Evolutionary conservation across 2,113 vertebrate species (phyloP), one percentile per base, ranked within the genome.

Genomic region (Etheostoma spectabile): DNA sequence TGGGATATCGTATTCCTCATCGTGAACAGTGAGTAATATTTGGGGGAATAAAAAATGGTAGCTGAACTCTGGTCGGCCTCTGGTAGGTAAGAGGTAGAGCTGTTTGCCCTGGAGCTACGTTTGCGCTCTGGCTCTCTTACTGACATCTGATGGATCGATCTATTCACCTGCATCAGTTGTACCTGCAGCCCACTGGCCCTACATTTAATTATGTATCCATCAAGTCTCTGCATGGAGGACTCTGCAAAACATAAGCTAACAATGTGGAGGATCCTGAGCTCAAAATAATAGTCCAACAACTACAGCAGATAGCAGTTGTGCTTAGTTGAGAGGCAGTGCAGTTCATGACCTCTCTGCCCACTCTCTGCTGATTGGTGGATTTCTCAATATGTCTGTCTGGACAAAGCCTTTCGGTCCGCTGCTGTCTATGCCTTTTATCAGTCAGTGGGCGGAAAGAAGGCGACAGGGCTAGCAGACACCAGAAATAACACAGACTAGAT

Each of bases 401-500:
- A 88, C 88, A 87, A 89, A 93, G 81, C 77, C 74, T 80, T 85
- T 88, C 30, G 69, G 63, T 71, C 45, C 2, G 57, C 84, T 66
- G 56, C 85, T 77, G 88, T 83, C 89, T 82, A 77, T 66, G 82
- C 82, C 89, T 86, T 91, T 91, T 92, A 88, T 88, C 78, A 88
- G 86, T 60, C 81, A 81, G 89, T 88, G 90, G 90, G 92, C 63
- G 66, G 90, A 90, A 86, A 84, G 67, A 87, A 33, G 80, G 84
- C 24, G 63, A 88, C 79, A 62, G 77, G 24, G 82, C 72, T 75
- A 87, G 84, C 90, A 89, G 89, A 90, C 72, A 77, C 46, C 74
- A 86, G 84, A 90, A 94, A 92, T 80, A 92, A 92, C 93, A 92
- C 89, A 93, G 91, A 86, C 88, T 75, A 60, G 76, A 84, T 90